Conservation (phyloP, 2,888 invertebrate species). For the Ypsolopha scabrella region DNA sequence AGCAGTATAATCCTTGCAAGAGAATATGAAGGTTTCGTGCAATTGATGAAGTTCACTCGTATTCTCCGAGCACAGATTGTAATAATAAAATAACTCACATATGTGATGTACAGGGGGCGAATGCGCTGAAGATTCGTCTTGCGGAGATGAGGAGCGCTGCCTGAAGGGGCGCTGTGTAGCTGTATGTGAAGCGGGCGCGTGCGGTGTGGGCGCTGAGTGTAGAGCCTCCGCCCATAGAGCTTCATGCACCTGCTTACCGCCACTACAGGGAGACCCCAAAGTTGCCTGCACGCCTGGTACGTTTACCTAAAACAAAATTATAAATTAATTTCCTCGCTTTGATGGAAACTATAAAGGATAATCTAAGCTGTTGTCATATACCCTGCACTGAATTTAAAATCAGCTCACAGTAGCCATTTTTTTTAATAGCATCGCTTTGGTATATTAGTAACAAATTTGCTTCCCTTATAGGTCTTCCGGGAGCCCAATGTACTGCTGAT, state of each 20-base stretch:
- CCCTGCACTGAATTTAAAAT: too few species aligned
- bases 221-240: constrained; percentile 81
- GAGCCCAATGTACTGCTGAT: constrained; percentile 78
- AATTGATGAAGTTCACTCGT: too few species aligned
- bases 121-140: constrained; percentile 80
- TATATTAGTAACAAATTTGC: not conserved
- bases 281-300: constrained; percentile 75
- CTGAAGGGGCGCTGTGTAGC: constrained; percentile 80
- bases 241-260: constrained; percentile 80
- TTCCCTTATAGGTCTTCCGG: constrained; percentile 39
- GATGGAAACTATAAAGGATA: not conserved
- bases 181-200: constrained; percentile 78
- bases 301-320: constrained; percentile 2
- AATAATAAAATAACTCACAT: too few species aligned
- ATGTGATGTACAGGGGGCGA: constrained; percentile 48
- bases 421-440: too few species aligned
- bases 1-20: too few species aligned
- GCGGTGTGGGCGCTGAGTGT: constrained; percentile 84
- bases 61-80: too few species aligned
- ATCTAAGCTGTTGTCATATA: not conserved
- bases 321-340: not conserved
- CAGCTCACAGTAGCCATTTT: too few species aligned
- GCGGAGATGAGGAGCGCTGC: constrained; percentile 78
- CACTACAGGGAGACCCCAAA: constrained; percentile 84
- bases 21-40: too few species aligned